Evolutionary conservation across 2,888 invertebrate species (phyloP), one percentile per base, ranked within the genome.

Genomic region (Agrilus biguttatus): DNA sequence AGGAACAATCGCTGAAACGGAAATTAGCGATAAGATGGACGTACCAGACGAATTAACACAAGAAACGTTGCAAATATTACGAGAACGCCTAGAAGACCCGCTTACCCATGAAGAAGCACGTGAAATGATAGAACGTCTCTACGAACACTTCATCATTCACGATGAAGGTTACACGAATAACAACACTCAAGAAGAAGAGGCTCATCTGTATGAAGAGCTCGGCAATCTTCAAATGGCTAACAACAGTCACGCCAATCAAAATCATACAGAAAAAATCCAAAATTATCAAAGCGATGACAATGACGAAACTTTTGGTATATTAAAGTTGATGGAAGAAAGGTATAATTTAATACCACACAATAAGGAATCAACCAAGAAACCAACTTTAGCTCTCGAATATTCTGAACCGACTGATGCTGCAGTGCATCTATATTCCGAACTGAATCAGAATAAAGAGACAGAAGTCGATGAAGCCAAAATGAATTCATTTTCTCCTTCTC

Each of bases 91-190:
- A 7, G 80, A 82, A 52, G 80, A 79, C 57, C 83, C 83, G 0
- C 75, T 78, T 42, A 78, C 81, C 45, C 82, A 81, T 52, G 74
- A 77, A 42, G 80, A 83, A 57, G 83, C 84, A 2, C 70, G 80
- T 34, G 82, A 83, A 61, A 80, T 81, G 70, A 84, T 85, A 46
- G 83, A 84, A 56, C 78, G 81, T 53, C 66, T 83, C 6, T 83
- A 83, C 55, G 83, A 82, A 60, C 70, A 81, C 41, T 80, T 83
- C 39, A 80, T 82, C 57, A 74, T 80, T 3, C 80, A 80, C 55
- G 80, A 81, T 53, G 76, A 71, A 48, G 76, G 75, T 51, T 76
- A 76, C 52, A 74, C 74, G 48, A 74, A 74, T 50, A 67, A 70
- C 46, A 68, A 69, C 47, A 60, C 67, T 48, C 60, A 62, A 53